phyloP scores from a whole-genome alignment of 2,797 vertebrate species.

The Ataeniobius toweri region DNA sequence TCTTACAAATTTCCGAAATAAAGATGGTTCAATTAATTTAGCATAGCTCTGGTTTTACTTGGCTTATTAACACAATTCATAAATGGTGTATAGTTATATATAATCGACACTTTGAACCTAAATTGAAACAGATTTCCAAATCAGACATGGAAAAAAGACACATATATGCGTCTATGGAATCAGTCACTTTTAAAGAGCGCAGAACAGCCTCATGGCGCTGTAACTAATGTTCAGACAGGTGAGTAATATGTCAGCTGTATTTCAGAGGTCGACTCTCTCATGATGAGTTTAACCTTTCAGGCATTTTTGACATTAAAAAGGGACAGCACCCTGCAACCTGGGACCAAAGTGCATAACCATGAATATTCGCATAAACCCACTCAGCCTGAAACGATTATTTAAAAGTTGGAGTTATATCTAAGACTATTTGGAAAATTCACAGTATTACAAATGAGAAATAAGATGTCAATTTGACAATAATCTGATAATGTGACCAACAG shows the following conservation, averaged over 20 bases:
- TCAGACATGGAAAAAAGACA: no score
- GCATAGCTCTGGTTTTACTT: no score
- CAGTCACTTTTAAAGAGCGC: background rate
- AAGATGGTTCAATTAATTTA: no score
- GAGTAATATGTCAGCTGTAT: slow-evolving; percentile 24
- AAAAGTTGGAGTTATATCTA: background rate
- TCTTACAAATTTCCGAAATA: no score
- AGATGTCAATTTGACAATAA: background rate
- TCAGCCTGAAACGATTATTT: background rate
- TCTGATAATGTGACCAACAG: background rate
- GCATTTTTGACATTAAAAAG: slow-evolving; percentile 7
- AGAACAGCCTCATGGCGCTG: background rate
- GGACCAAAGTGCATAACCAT: background rate
- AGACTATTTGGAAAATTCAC: background rate
- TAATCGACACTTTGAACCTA: no score
- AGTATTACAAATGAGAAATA: background rate
- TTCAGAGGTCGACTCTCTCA: slow-evolving; percentile 29
- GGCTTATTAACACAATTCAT: no score
- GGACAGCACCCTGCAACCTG: background rate
- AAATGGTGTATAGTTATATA: no score
- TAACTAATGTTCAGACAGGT: slow-evolving; percentile 13
- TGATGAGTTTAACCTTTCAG: background rate
- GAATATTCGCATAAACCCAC: background rate
- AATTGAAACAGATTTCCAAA: no score
- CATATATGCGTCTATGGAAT: no score